A percentile compares a stretch with the other conserved stretches of the same genome.
phyloP scores from a whole-genome alignment of 2,888 invertebrate species.

The Caenorhabditis virilis region DNA sequence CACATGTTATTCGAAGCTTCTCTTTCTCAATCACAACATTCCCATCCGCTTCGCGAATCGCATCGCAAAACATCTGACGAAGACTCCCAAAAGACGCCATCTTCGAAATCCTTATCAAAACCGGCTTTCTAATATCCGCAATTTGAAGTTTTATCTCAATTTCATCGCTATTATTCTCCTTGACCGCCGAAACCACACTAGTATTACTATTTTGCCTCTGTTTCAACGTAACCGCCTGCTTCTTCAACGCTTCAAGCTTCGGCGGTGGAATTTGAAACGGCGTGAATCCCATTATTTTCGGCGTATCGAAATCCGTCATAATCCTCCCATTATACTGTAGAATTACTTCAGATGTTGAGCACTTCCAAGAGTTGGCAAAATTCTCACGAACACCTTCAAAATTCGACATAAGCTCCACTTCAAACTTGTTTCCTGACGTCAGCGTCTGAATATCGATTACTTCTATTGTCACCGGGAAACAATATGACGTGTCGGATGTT shows the following conservation, averaged over 20 bases:
- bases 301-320: background rate
- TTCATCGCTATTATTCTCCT: background rate
- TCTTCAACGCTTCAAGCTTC: conserved; percentile 3
- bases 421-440: too few species aligned
- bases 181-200: conserved; percentile 1
- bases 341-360: background rate
- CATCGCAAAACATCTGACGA: too few species aligned
- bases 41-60: too few species aligned
- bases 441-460: too few species aligned
- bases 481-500: too few species aligned
- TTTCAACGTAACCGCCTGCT: background rate
- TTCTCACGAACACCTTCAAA: conserved; percentile 6
- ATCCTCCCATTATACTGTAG: conserved; percentile 1
- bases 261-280: conserved; percentile 11
- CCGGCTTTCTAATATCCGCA: conserved; percentile 11
- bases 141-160: conserved; percentile 15
- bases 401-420: too few species aligned
- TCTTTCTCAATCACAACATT: too few species aligned
- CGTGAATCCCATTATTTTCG: conserved; percentile 4
- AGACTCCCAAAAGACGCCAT: too few species aligned
- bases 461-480: too few species aligned
- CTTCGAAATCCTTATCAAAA: conserved; percentile 3
- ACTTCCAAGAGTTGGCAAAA: conserved; percentile 10
- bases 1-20: too few species aligned
- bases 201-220: background rate